Evolutionary conservation across 2,888 invertebrate species (phyloP), one percentile per base, ranked within the genome.

Genomic region (Latrodectus hesperus): DNA sequence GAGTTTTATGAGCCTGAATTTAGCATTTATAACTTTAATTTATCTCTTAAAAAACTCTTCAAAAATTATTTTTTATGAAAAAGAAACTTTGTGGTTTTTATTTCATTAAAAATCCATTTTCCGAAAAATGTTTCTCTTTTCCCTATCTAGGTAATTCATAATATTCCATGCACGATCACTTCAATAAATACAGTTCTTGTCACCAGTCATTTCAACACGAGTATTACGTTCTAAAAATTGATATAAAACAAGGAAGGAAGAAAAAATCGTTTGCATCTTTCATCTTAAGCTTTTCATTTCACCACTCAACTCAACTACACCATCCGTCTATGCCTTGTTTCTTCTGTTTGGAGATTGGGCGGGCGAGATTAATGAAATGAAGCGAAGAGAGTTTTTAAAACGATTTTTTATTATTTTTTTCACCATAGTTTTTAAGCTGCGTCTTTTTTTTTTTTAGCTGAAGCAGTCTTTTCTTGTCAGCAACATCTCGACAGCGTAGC

Each of bases 281-380:
- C 81, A 81, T 77, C 67, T 73, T 72, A 77, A 82, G 81, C 86
- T 81, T 87, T 87, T 87, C 86, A 87, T 87, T 87, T 87, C 81
- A 77, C 72, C 55, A 49, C 81, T 77, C 86, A 81, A 71, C 84
- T 78, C 84, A 84, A 78, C 84, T 84, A 84, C 68, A 72, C 76
- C 60, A 86, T 86, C 74, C 86, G 72, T 87, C 86, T 87, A 81
- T 87, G 86, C 86, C 67, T 73, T 77, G 65, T 80, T 78, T 22
- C 74, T 49, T 55, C 60, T 78, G 60, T 55, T 84, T 84, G 72
- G 65, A 81, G 71, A 87, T 71, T 72, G 71, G 49, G 53, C 65
- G 53, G 60, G 77, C 55, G 86, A 87, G 76, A 87, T 87, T 87
- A 87, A 87, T 87, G 77, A 87, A 87, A 87, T 87, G 86, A 86